phyloP scores from a whole-genome alignment of 2,888 invertebrate species.

The Thymelicus sylvestris region DNA sequence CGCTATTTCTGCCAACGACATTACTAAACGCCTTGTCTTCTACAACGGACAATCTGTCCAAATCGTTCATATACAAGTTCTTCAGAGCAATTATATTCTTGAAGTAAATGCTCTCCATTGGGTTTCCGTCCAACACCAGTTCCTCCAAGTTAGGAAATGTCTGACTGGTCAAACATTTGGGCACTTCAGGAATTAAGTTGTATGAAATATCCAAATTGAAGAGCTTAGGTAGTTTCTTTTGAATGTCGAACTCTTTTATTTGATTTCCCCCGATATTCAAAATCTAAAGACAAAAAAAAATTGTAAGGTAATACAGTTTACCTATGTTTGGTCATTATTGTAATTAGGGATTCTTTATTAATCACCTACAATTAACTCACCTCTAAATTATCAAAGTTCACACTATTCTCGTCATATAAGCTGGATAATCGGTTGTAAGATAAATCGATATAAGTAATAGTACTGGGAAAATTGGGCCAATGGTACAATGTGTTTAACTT shows the following conservation, averaged over 20 bases:
- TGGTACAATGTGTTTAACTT: constrained; percentile 72
- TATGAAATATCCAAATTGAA: constrained; percentile 80
- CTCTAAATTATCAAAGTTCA: constrained; percentile 75
- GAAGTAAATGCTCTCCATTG: constrained; percentile 76
- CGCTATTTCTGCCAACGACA: constrained; percentile 65
- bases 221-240: constrained; percentile 70
- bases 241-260: constrained; percentile 72
- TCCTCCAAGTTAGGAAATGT: constrained; percentile 77
- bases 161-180: constrained; percentile 68
- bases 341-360: neutral
- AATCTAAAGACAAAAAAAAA: constrained; percentile 61
- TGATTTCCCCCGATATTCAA: constrained; percentile 76
- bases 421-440: constrained; percentile 72
- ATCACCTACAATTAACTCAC: constrained; percentile 50
- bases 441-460: constrained; percentile 73
- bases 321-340: neutral
- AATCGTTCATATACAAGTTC: constrained; percentile 72
- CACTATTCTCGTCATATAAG: constrained; percentile 67
- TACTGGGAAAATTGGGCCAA: constrained; percentile 74
- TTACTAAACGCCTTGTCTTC: constrained; percentile 79
- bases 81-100: constrained; percentile 72
- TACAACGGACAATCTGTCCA: constrained; percentile 61
- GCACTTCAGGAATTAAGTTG: constrained; percentile 75
- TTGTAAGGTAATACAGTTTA: neutral
- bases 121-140: constrained; percentile 82